Percentiles rank a stretch among this genome's conserved stretches.
Evolutionary conservation across 2,797 vertebrate genomes (phyloP).

Genomic region (Remorina albescens): DNA sequence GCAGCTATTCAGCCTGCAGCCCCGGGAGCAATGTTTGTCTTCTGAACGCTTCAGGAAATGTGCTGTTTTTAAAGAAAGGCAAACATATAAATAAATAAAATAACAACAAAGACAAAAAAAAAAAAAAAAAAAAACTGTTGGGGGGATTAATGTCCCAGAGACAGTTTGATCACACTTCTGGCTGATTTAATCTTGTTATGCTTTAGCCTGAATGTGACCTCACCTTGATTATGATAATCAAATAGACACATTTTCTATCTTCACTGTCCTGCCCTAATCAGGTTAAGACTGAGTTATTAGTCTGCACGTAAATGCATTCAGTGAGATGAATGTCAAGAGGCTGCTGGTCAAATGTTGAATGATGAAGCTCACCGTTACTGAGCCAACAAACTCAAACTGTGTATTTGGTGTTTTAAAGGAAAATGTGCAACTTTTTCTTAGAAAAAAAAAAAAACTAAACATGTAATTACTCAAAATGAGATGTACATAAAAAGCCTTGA

Average conservation of each 20-base stretch:
- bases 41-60: conserved; percentile 17
- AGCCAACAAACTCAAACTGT: not conserved
- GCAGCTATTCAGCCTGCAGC: not conserved
- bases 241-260: conserved; percentile 47
- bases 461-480: conserved; percentile 21
- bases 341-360: conserved; percentile 17
- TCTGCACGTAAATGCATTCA: conserved; percentile 26
- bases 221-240: conserved; percentile 55
- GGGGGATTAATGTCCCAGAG: conserved; percentile 14
- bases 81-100: too few species aligned
- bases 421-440: not conserved
- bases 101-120: too few species aligned
- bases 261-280: conserved; percentile 45
- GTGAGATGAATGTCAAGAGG: conserved; percentile 32
- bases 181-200: conserved; percentile 52
- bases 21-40: not conserved
- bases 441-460: too few species aligned
- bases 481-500: not conserved
- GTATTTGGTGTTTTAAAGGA: conserved; percentile 9
- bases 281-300: conserved; percentile 36
- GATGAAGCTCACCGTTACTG: not conserved
- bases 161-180: conserved; percentile 25
- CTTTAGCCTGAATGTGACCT: conserved; percentile 57
- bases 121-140: too few species aligned
- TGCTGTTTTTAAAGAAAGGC: not conserved